These are phyloP conservation scores for Manis crassicaudata DNA, from an alignment of 2,797 vertebrate species.

Conservation along the genomic window DNA sequence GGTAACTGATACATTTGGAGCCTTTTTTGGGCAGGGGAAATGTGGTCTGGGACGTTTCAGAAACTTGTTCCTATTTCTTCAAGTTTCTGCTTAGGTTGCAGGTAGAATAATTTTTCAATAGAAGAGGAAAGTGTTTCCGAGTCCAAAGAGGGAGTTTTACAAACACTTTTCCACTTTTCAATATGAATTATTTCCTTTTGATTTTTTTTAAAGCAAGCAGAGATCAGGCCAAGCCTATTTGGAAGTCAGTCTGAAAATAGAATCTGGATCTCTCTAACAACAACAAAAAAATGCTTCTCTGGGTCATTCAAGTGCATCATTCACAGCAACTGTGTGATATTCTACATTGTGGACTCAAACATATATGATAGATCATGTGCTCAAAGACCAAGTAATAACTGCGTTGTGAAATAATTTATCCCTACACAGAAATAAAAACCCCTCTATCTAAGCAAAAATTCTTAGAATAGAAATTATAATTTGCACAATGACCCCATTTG, in stretches of 20 bases:
- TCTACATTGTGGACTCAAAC: neutral
- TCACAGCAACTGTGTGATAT: neutral
- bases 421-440: neutral
- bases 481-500: neutral
- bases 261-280: slow-evolving; percentile 32
- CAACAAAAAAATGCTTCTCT: slow-evolving; percentile 44
- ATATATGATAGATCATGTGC: neutral
- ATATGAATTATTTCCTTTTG: slow-evolving; percentile 56
- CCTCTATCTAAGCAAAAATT: neutral
- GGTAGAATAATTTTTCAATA: slow-evolving; percentile 50
- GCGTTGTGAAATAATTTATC: neutral
- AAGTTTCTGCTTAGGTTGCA: slow-evolving; percentile 56
- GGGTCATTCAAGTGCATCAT: neutral
- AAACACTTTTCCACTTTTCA: slow-evolving; percentile 48
- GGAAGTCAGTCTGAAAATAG: slow-evolving; percentile 55
- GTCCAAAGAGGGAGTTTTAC: slow-evolving; percentile 43
- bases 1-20: slow-evolving; percentile 68
- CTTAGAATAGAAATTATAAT: slow-evolving; percentile 3
- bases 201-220: slow-evolving; percentile 54
- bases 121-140: slow-evolving; percentile 55
- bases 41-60: neutral
- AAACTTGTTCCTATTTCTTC: slow-evolving; percentile 47
- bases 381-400: neutral
- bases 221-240: slow-evolving; percentile 32
- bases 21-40: neutral